Conservation (phyloP, 1,140 invertebrate genomes). For the Cyrtorhinus lividipennis region DNA sequence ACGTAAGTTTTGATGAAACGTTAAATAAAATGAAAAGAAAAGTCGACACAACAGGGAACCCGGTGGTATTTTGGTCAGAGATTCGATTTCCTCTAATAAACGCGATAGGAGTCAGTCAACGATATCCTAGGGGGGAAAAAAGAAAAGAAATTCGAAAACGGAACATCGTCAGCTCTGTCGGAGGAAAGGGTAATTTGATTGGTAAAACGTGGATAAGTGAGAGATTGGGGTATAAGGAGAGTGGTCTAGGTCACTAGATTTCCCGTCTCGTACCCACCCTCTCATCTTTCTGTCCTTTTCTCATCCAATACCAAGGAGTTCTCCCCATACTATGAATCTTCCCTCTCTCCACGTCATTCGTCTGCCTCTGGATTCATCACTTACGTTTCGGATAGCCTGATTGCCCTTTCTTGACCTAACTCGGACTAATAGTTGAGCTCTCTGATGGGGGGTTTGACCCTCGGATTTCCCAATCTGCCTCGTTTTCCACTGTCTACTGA, state of each 20-base stretch:
- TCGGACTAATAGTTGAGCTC: conserved; percentile 3
- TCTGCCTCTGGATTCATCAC: not conserved
- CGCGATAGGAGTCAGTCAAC: not conserved
- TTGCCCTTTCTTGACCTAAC: conserved; percentile 1
- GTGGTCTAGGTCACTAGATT: not conserved
- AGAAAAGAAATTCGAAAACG: not conserved
- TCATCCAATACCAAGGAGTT: no score
- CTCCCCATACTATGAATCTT: conserved; percentile 6
- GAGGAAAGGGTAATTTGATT: conserved; percentile 1
- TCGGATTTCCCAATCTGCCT: no score
- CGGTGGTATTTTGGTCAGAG: no score
- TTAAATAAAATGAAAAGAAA: no score
- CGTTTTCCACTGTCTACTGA: not conserved
- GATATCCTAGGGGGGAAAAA: not conserved
- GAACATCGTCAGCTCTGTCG: not conserved
- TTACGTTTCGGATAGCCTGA: not conserved
- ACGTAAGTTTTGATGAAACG: no score
- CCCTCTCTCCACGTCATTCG: not conserved
- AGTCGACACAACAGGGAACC: no score
- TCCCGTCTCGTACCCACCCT: not conserved
- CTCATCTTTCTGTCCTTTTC: not conserved
- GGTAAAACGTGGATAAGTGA: conserved; percentile 2
- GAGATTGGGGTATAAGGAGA: not conserved
- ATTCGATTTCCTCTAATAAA: not conserved
- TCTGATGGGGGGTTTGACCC: conserved; percentile 1